Evolutionary conservation across 2,888 invertebrate genomes (phyloP).

Genomic region (Drosophila algonquin): DNA sequence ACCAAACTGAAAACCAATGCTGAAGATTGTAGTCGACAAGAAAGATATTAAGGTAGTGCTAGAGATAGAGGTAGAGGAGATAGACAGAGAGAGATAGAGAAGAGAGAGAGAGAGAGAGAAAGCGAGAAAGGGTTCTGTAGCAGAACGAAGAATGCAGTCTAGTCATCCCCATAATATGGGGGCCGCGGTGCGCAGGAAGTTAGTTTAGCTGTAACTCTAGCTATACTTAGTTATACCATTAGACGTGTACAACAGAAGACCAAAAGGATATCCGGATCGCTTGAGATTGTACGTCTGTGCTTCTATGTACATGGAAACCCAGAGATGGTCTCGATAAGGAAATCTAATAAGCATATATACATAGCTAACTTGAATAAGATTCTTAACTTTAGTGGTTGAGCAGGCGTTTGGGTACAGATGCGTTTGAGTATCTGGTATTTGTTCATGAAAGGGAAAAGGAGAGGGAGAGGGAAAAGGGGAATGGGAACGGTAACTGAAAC

Average conservation of each 20-base stretch:
- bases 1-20: conserved; percentile 29
- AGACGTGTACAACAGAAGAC: conserved; percentile 76
- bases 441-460: background rate
- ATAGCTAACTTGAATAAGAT: conserved; percentile 34
- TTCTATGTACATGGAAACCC: conserved; percentile 21
- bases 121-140: conserved; percentile 64
- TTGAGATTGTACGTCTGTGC: too few relatives aligned
- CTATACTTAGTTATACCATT: conserved; percentile 68
- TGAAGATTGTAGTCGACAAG: conserved; percentile 47
- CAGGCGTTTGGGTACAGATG: conserved; percentile 30
- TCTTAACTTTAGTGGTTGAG: conserved; percentile 52
- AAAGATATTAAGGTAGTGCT: conserved; percentile 16
- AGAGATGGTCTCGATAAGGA: conserved; percentile 36
- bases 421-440: conserved; percentile 37
- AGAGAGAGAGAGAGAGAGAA: conserved; percentile 3
- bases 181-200: conserved; percentile 60
- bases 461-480: background rate
- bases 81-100: conserved; percentile 3
- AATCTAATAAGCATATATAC: conserved; percentile 60
- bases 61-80: background rate
- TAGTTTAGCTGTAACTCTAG: conserved; percentile 65
- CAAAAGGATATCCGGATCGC: conserved; percentile 58
- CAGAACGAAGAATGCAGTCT: conserved; percentile 66
- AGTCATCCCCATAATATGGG: conserved; percentile 72
- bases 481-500: conserved; percentile 11